These are phyloP conservation scores for Eidolon helvum DNA, from an alignment of 2,113 vertebrate species.

Conservation along the genomic window DNA sequence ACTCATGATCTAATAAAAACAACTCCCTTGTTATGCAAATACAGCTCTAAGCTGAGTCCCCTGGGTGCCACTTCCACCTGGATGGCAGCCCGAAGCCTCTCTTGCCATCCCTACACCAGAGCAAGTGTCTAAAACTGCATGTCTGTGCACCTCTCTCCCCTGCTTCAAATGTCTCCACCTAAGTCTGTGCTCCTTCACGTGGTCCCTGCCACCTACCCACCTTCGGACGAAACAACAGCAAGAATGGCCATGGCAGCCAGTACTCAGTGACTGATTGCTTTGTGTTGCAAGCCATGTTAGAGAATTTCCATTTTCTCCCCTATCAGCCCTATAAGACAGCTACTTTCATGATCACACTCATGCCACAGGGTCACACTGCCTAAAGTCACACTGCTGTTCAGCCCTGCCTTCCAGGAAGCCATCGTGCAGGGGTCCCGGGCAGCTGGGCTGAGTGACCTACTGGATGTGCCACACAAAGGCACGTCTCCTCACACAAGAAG, in stretches of 20 bases:
- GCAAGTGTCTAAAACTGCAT: background rate
- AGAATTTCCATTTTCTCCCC: background rate
- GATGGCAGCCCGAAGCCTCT: background rate
- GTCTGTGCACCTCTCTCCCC: background rate
- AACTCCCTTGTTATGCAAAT: background rate
- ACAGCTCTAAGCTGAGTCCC: background rate
- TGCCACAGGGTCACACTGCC: background rate
- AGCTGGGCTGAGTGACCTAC: background rate
- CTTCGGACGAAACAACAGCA: background rate
- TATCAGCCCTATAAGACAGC: background rate
- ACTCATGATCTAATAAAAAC: background rate
- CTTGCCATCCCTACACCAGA: background rate
- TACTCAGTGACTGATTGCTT: background rate
- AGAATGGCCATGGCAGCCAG: background rate
- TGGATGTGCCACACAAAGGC: background rate
- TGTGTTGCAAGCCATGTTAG: background rate
- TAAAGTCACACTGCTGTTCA: background rate
- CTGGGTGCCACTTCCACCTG: background rate
- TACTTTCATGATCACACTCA: background rate
- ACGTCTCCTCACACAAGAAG: background rate
- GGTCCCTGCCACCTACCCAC: background rate
- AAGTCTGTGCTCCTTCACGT: fast-evolving
- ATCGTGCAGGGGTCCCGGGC: fast-evolving
- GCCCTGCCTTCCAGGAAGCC: background rate
- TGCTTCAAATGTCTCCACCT: background rate